Base-by-base conservation (phyloP, 2,888 invertebrate genomes). In the Napeogenes inachia region DNA sequence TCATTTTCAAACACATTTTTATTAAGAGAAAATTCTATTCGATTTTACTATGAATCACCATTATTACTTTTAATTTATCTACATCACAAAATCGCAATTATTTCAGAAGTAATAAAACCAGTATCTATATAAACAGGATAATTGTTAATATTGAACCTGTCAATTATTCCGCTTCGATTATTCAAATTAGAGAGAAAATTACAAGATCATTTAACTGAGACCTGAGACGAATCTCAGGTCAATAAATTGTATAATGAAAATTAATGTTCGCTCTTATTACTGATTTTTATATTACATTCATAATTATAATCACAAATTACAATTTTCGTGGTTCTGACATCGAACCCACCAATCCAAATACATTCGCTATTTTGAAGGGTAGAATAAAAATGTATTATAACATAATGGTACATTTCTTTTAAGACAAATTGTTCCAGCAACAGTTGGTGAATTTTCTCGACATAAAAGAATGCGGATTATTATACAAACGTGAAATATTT, bases 131-230 rank as follows among this genome's bases (percentile, higher is more conserved):
- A 30, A 21, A 50, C 30, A 21, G 10, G 13, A 50, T 50, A 50
- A 21, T 50, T 21, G 21, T 46, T 50, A 21, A 50, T 50, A 21
- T 50, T 21, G 6, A 30, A 30, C 42, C 42, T 42, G 13, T 21
- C 50, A 50, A 50, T 50, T 30, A 50, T 50, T 50, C 50, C 10
- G 50, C 50, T 50, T 50, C 21, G 50, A 50, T 50, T 50, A 50
- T 50, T 50, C 50, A 13, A 21, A 30, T 21, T 21, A 21, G 6
- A 50, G 50, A 21, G 21, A 21, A 30, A 10, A 5, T 4, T 50
- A 50, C 50, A 50, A 50, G 50, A 30, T 50, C 50, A 13, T 50
- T 50, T 13, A 50, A 10, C 21, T 8, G 30, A 21, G 6, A 13
- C 50, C 5, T 13, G 3, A 50, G 50, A 10, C 21, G 50, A 50